Conservation (phyloP, 2,797 vertebrate genomes). For the Heteromormyrus szaboi region DNA sequence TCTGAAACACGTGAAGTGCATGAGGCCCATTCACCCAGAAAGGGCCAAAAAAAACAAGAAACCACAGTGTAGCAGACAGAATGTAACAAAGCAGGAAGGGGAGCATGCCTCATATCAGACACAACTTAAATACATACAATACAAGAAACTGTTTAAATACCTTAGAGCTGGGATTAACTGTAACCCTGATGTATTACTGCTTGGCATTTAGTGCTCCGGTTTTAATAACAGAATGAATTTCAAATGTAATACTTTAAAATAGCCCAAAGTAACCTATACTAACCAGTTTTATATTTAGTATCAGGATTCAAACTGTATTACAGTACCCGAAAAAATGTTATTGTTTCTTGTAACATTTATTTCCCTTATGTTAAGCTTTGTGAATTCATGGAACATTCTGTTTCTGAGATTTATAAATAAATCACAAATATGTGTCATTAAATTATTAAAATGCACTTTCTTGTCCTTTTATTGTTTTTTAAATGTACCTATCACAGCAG, state of each 20-base stretch:
- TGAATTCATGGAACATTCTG: not conserved
- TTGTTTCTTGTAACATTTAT: not conserved
- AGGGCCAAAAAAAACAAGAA: not conserved
- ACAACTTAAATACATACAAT: not conserved
- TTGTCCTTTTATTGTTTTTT: not conserved
- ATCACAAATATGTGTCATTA: not conserved
- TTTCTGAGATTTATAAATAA: not conserved
- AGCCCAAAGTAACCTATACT: not conserved
- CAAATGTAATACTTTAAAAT: not conserved
- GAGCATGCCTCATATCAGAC: not conserved
- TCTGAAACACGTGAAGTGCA: not conserved
- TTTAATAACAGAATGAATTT: not conserved
- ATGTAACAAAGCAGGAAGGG: not conserved
- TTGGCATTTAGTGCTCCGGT: not conserved
- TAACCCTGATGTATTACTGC: not conserved
- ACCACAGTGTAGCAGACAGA: not conserved
- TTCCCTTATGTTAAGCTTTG: not conserved
- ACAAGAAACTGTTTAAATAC: not conserved
- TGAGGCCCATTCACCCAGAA: not conserved
- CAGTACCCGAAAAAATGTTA: not conserved
- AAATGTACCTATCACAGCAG: not conserved
- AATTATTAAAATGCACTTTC: not conserved
- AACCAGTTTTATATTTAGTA: not conserved
- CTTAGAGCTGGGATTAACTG: not conserved
- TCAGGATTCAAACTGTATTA: not conserved